phyloP scores from a whole-genome alignment of 2,113 vertebrate species.

The Pseudorectes ferrugineus region DNA sequence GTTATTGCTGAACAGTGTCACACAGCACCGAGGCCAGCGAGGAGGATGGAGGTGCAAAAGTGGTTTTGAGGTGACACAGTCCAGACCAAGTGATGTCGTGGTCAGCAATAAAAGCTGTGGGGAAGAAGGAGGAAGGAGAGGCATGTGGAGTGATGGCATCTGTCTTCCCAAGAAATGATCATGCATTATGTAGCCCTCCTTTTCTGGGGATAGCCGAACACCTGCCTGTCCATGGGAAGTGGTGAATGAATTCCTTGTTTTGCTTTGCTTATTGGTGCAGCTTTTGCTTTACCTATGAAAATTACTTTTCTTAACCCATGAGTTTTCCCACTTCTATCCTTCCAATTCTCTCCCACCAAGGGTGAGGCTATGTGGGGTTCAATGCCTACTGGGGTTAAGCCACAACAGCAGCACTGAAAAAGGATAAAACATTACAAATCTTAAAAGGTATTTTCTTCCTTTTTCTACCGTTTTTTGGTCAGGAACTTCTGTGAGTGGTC shows the following conservation, averaged over 20 bases:
- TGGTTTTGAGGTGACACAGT: background rate
- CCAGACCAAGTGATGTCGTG: accelerated
- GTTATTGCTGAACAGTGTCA: background rate
- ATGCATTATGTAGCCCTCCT: accelerated
- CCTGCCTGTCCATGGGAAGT: no score
- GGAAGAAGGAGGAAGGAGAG: background rate
- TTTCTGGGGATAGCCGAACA: background rate
- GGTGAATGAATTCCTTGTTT: background rate
- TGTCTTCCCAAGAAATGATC: background rate
- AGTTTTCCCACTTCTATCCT: background rate
- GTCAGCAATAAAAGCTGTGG: background rate
- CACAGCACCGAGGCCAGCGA: background rate
- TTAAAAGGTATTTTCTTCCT: background rate
- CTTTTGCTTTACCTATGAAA: background rate
- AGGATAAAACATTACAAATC: background rate
- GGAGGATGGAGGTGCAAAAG: background rate
- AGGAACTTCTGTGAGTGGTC: background rate
- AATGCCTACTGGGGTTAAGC: background rate
- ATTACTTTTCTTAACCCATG: background rate
- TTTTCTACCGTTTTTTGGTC: background rate
- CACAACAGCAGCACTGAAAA: background rate
- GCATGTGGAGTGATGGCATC: accelerated
- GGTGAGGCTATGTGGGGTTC: background rate
- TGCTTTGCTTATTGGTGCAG: background rate
- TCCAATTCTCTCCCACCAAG: background rate